Base-by-base conservation (phyloP, 2,888 invertebrate species). In the Stenchaetothrips biformis region DNA sequence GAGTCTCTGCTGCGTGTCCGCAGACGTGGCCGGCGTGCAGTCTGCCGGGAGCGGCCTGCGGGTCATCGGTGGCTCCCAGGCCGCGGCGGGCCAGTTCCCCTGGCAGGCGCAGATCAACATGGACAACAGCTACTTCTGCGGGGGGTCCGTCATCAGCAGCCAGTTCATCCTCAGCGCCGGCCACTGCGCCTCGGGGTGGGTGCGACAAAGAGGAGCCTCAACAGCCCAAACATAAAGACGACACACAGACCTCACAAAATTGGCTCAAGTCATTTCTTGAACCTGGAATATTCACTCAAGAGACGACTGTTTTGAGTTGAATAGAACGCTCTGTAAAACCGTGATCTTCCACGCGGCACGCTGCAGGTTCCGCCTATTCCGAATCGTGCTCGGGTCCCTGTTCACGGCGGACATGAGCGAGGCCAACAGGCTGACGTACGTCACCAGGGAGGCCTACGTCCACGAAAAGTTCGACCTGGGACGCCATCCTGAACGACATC, bases 51-150 rank as follows among this genome's bases (percentile, higher is more conserved):
- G 37, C 37, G 59, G 18, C 59, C 18, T 18, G 18, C 59, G 59
- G 4, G 18, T 59, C 59, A 59, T 59, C 59, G 59, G 59, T 9
- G 59, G 59, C 59, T 16, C 59, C 18, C 18, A 16, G 59, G 59
- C 59, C 59, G 59, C 6, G 13, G 11, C 59, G 13, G 59, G 59
- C 21, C 67, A 74, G 67, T 74, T 74, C 67, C 67, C 67, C 9
- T 74, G 67, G 67, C 67, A 74, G 67, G 67, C 25, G 21, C 67
- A 74, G 67, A 7, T 74, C 21, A 21, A 25, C 21, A 74, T 74
- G 67, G 67, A 74, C 67, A 25, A 74, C 67, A 74, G 67, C 67
- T 74, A 74, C 67, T 74, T 74, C 67, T 74, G 67, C 67, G 67
- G 67, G 21, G n/a, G 67, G 21, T 74, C 67, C 67, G 7, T 74